Evolutionary conservation across 2,888 invertebrate genomes (phyloP).

Genomic region (Microdon myrmicae): DNA sequence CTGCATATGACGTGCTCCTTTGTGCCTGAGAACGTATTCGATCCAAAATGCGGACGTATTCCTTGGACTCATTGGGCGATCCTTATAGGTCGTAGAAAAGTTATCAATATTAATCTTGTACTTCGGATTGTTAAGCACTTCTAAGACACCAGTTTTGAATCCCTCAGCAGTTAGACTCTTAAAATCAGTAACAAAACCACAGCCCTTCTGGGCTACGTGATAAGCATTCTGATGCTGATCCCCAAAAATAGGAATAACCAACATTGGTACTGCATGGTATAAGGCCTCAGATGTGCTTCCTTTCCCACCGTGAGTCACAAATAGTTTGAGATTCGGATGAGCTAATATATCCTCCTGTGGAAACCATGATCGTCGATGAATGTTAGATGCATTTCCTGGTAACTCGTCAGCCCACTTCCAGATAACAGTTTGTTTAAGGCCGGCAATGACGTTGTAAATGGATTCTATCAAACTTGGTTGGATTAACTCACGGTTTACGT

Average conservation of each 20-base stretch:
- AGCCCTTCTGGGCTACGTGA: conserved; percentile 74
- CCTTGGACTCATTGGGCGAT: conserved; percentile 69
- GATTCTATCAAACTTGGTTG: conserved; percentile 67
- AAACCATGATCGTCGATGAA: conserved; percentile 61
- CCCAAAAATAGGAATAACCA: conserved; percentile 79
- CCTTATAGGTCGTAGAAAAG: conserved; percentile 68
- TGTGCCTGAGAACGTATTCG: conserved; percentile 70
- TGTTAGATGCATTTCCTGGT: conserved; percentile 59
- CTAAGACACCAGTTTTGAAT: conserved; percentile 24
- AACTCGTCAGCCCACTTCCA: conserved; percentile 73
- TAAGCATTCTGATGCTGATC: conserved; percentile 81
- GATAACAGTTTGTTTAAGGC: conserved; percentile 70
- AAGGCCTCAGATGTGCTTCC: conserved; percentile 81
- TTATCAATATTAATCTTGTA: conserved; percentile 61
- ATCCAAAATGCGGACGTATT: conserved; percentile 71
- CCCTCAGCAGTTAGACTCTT: conserved; percentile 17
- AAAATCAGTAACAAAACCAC: conserved; percentile 23
- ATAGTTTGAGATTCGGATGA: conserved; percentile 73
- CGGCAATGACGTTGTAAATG: conserved; percentile 69
- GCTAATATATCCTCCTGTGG: conserved; percentile 78
- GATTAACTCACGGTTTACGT: conserved; percentile 58
- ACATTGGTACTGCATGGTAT: conserved; percentile 79
- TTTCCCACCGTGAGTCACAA: conserved; percentile 68
- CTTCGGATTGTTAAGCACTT: conserved; percentile 55
- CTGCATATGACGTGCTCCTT: conserved; percentile 70